Evolutionary conservation across 2,797 vertebrate genomes (phyloP).

Genomic region (Myioborus miniatus): DNA sequence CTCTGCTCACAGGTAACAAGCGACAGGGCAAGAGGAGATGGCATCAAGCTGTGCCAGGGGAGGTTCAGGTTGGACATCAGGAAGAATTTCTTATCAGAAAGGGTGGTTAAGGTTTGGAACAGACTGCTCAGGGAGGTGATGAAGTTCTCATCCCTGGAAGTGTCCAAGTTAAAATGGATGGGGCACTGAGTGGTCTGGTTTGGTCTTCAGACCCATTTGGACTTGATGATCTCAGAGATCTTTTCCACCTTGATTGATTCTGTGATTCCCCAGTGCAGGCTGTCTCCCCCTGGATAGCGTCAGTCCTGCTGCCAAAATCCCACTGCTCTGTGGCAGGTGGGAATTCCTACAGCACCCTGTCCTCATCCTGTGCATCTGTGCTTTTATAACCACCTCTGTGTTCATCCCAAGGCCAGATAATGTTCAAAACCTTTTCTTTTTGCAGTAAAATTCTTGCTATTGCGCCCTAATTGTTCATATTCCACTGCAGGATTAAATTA

Average conservation of each 20-base stretch:
- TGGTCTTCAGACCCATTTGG: background rate
- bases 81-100: background rate
- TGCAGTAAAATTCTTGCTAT: background rate
- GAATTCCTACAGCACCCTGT: background rate
- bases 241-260: background rate
- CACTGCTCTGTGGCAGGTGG: background rate
- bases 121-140: background rate
- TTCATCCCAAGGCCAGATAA: fast-evolving
- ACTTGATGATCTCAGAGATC: background rate
- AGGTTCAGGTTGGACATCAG: background rate
- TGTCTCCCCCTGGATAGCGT: fast-evolving
- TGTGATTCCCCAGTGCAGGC: background rate
- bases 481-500: background rate
- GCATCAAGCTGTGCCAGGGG: fast-evolving
- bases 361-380: background rate
- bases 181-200: background rate
- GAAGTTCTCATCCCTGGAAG: too few species aligned
- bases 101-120: background rate
- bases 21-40: too few species aligned
- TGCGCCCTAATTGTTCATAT: background rate
- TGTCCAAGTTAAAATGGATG: fast-evolving
- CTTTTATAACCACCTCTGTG: fast-evolving
- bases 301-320: background rate
- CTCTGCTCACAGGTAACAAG: background rate
- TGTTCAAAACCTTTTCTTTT: fast-evolving